Evolutionary conservation across 1,140 invertebrate species (phyloP).

Genomic region (Vanessa tameamea): DNA sequence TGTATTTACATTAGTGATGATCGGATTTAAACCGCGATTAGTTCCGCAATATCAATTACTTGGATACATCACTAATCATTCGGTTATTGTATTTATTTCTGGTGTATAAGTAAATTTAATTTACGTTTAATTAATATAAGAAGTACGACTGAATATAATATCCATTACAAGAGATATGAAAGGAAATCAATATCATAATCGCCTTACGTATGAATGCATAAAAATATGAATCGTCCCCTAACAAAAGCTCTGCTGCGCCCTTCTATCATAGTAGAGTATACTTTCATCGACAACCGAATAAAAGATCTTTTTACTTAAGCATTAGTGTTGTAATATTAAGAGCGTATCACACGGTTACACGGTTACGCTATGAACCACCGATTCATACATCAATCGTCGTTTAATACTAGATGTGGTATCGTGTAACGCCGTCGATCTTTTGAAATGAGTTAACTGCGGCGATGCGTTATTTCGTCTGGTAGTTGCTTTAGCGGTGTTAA

Average conservation of each 20-base stretch:
- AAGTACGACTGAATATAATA: not conserved
- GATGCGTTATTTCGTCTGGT: conserved; percentile 5
- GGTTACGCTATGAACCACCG: not conserved
- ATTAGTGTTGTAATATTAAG: conserved; percentile 35
- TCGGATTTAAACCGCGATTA: too few relatives aligned
- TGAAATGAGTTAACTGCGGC: not conserved
- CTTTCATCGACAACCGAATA: conserved; percentile 43
- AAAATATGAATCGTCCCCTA: conserved; percentile 31
- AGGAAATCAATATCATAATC: conserved; percentile 30
- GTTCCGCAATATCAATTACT: too few relatives aligned
- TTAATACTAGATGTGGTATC: not conserved
- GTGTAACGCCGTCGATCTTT: not conserved
- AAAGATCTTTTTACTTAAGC: conserved; percentile 39
- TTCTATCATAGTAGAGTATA: conserved; percentile 26
- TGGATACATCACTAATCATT: too few relatives aligned
- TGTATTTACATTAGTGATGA: too few relatives aligned
- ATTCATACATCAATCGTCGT: not conserved
- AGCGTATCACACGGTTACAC: conserved; percentile 11
- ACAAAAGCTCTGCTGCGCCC: conserved; percentile 31
- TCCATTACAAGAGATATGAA: conserved; percentile 15
- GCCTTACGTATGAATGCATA: conserved; percentile 21
- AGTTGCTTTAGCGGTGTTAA: conserved; percentile 36
- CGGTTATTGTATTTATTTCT: too few relatives aligned
- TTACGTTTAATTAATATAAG: not conserved
- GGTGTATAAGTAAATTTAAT: too few relatives aligned